Evolutionary conservation across 2,888 invertebrate species (phyloP).

Genomic region (Spilarctia lutea): DNA sequence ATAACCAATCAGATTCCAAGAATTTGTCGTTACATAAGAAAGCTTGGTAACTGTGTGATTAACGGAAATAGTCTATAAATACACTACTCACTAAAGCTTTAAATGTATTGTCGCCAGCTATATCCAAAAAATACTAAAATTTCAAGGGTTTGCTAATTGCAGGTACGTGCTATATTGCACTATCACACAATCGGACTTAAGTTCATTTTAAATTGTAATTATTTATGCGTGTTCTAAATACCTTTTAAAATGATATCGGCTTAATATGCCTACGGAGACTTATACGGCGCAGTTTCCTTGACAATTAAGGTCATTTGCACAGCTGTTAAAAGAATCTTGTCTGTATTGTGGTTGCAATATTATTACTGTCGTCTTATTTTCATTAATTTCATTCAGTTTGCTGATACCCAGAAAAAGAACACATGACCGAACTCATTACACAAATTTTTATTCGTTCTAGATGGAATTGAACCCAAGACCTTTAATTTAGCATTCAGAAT

Average conservation of each 20-base stretch:
- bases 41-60: too few species aligned
- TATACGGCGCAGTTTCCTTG: not conserved
- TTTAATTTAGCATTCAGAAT: not conserved
- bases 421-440: too few species aligned
- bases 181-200: not conserved
- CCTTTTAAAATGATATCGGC: not conserved
- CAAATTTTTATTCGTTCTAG: too few species aligned
- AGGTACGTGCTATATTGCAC: not conserved
- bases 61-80: too few species aligned
- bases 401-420: not conserved
- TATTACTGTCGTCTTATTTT: not conserved
- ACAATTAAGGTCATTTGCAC: not conserved
- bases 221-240: conserved; percentile 5
- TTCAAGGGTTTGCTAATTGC: not conserved
- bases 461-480: too few species aligned
- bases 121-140: not conserved
- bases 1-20: too few species aligned
- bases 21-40: too few species aligned
- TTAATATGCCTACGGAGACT: not conserved
- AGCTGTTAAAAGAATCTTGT: not conserved
- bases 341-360: too few species aligned
- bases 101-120: not conserved
- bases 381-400: not conserved
- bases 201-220: not conserved
- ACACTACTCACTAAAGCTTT: not conserved